Evolutionary conservation across 2,888 invertebrate genomes (phyloP).

Genomic region (Nomada flava): DNA sequence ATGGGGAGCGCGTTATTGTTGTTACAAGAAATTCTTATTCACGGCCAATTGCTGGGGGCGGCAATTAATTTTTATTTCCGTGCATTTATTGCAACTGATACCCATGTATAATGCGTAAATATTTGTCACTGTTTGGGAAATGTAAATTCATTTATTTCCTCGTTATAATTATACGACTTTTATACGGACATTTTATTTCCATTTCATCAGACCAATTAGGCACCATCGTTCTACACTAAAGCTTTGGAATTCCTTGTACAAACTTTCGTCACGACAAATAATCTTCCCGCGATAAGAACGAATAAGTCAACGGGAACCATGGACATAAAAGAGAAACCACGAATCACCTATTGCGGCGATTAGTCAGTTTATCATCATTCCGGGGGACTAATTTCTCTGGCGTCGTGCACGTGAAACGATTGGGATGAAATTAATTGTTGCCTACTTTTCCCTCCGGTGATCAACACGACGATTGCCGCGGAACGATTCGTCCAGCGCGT

Average conservation of each 20-base stretch:
- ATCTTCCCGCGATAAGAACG: neutral
- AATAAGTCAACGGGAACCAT: slow-evolving; percentile 6
- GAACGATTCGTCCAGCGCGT: slow-evolving; percentile 47
- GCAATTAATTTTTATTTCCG: too few relatives aligned
- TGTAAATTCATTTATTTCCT: too few relatives aligned
- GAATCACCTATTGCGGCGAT: neutral
- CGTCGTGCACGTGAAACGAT: slow-evolving; percentile 45
- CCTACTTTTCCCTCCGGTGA: slow-evolving; percentile 18
- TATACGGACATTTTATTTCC: neutral
- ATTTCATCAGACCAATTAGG: neutral
- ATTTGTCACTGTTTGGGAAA: too few relatives aligned
- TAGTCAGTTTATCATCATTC: neutral
- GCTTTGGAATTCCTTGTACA: neutral
- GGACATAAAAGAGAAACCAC: too few relatives aligned
- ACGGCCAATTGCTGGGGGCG: too few relatives aligned
- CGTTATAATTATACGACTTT: neutral
- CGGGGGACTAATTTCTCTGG: slow-evolving; percentile 15
- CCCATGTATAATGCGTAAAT: too few relatives aligned
- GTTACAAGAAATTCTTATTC: too few relatives aligned
- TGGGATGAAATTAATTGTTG: slow-evolving; percentile 59
- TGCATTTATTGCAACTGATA: too few relatives aligned
- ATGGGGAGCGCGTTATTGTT: too few relatives aligned
- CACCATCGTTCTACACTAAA: neutral
- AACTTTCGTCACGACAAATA: neutral
- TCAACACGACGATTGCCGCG: slow-evolving; percentile 27